Conservation (phyloP, 2,797 vertebrate genomes). For the Acanthornis magna region DNA sequence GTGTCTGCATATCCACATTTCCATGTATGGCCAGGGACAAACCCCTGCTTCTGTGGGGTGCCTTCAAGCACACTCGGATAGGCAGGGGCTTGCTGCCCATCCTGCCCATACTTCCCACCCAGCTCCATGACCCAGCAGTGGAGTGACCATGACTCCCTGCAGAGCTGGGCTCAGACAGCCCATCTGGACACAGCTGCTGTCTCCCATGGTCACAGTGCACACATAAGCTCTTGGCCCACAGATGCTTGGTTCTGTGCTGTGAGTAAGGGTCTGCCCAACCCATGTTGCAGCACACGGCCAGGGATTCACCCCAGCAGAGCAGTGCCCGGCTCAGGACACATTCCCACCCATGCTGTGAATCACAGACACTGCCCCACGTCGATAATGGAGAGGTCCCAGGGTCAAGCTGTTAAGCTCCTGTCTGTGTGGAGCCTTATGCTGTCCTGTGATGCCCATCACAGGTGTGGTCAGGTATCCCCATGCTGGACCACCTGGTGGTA, state of each 20-base stretch:
- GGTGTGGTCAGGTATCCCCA: background rate
- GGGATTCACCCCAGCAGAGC: background rate
- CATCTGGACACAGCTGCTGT: background rate
- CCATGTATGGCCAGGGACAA: background rate
- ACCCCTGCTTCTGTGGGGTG: fast-evolving
- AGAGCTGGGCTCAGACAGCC: background rate
- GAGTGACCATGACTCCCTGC: background rate
- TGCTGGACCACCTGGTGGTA: background rate
- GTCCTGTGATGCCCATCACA: background rate
- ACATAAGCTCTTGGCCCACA: background rate
- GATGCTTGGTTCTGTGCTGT: fast-evolving
- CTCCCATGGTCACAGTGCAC: background rate
- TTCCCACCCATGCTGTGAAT: background rate
- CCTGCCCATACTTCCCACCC: too few species aligned
- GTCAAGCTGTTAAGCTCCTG: conserved; percentile 16
- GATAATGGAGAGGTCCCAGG: background rate
- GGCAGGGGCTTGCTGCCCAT: background rate
- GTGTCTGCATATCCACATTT: background rate
- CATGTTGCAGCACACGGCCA: fast-evolving
- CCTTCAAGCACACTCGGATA: background rate
- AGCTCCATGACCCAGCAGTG: background rate
- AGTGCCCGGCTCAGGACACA: background rate
- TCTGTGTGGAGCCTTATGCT: conserved; percentile 4
- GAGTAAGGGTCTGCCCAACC: background rate
- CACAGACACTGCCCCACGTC: background rate